Percentiles rank a stretch among this genome's conserved stretches.
Conservation (phyloP, 2,113 vertebrate genomes). For the Bettongia penicillata region DNA sequence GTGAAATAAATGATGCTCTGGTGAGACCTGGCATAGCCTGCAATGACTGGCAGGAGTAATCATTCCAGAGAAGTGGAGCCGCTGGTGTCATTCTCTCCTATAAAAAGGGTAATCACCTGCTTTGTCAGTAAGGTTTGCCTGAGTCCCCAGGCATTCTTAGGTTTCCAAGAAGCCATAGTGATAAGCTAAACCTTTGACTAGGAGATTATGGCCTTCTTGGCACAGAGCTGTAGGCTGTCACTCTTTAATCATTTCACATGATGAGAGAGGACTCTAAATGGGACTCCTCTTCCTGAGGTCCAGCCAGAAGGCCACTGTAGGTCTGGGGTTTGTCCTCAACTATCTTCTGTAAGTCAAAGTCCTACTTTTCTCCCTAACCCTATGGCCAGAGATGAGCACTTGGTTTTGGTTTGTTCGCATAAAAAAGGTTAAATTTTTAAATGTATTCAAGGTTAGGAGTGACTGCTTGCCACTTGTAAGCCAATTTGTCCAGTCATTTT, state of each 20-base stretch:
- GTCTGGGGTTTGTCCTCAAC: not conserved
- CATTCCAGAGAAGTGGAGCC: not conserved
- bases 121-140: conserved; percentile 7
- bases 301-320: not conserved
- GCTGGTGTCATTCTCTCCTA: not conserved
- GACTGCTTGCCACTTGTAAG: not conserved
- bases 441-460: not conserved
- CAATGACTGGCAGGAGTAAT: not conserved
- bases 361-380: not conserved
- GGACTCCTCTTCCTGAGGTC: not conserved
- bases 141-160: not conserved
- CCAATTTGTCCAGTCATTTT: not conserved
- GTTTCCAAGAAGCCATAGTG: not conserved
- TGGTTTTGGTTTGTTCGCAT: conserved; percentile 34
- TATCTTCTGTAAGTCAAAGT: not conserved
- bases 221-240: not conserved
- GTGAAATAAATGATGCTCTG: conserved; percentile 2
- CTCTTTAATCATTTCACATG: not conserved
- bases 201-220: not conserved
- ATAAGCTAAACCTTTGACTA: not conserved
- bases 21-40: not conserved
- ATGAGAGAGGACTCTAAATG: rapidly evolving
- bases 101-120: not conserved
- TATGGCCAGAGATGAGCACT: not conserved
- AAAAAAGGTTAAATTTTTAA: conserved; percentile 25